Conservation (phyloP, 2,888 invertebrate species). For the Cyclophora albipunctata region DNA sequence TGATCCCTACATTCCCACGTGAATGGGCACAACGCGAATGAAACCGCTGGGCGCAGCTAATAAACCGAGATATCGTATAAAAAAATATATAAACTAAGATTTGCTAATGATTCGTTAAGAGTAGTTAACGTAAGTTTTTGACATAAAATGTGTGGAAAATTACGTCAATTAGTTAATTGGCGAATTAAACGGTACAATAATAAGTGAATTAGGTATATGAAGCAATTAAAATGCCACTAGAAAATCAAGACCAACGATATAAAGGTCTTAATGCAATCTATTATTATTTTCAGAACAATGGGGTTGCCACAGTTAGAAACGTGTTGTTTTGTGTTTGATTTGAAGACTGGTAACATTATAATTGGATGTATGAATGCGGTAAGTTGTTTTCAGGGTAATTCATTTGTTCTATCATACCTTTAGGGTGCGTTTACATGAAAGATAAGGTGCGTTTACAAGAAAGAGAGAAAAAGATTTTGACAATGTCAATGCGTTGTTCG, state of each 20-base stretch:
- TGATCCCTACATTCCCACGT: not conserved
- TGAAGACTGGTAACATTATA: slow-evolving; percentile 37
- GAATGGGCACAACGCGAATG: not conserved
- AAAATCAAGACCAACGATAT: too few species aligned
- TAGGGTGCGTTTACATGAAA: too few species aligned
- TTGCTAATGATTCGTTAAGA: not conserved
- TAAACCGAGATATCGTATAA: not conserved
- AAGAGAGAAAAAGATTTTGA: too few species aligned
- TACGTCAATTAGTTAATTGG: too few species aligned
- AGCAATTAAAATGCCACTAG: too few species aligned
- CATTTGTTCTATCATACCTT: too few species aligned
- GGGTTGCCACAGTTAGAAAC: slow-evolving; percentile 38
- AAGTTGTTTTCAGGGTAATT: not conserved
- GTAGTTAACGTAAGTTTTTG: too few species aligned
- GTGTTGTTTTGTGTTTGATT: slow-evolving; percentile 39
- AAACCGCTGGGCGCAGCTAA: not conserved
- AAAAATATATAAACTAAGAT: not conserved
- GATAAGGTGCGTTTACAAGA: too few species aligned
- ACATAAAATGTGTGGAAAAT: too few species aligned
- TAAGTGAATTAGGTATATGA: not conserved
- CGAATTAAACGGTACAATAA: not conserved
- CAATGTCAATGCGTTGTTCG: too few species aligned
- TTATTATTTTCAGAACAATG: slow-evolving; percentile 22
- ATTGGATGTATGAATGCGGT: slow-evolving; percentile 29
- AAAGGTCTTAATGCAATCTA: too few species aligned